Base-by-base conservation (phyloP, 2,888 invertebrate species). In the Lithophane ornitopus region DNA sequence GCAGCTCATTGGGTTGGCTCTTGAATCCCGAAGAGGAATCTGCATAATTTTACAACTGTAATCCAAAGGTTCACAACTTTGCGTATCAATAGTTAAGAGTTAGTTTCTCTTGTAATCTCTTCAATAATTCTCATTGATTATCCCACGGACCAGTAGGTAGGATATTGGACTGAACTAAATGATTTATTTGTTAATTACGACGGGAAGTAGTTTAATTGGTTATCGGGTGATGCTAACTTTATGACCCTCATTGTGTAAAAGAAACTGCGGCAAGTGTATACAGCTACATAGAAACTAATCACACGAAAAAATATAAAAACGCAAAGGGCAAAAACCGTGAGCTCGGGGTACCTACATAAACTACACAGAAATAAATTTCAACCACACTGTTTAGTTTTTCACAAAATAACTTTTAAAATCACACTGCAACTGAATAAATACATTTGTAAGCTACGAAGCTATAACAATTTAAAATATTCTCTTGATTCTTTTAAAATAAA, bases 1-100 rank as follows among this genome's bases (percentile, higher is more conserved):
- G 28, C 54, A 65, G 62, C 65, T 73, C 63, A 58, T 34, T 63
- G 26, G 56, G 63, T 58, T 39, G 28, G 28, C 52, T 72, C 62
- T 71, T 73, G 81, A 81, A 82, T 79, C 76, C 74, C 58, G 58
- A 70, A 22, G 61, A 61, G 69, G 79, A 85, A 84, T 92, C 89
- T 90, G 82, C 91, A 92, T 92, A 92, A 90, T 91, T 90, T 89
- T 89, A 88, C 89, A 88, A 90, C 85, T 84, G 85, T 91, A 89
- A 91, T 90, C 90, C 87, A 54, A n/a, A 68, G 72, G 87, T 78
- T 90, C 89, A 87, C 88, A 89, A 90, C 87, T 92, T 89, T 56
- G 72, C 81, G 76, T 85, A 89, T 87, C 86, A 84, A 87, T 89
- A 85, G 85, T 89, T 89, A 85, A 87, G 78, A 77, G 74, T 81